These are phyloP conservation scores for Brachypalpus laphriformis DNA, from an alignment of 2,888 invertebrate species.

Conservation along the genomic window DNA sequence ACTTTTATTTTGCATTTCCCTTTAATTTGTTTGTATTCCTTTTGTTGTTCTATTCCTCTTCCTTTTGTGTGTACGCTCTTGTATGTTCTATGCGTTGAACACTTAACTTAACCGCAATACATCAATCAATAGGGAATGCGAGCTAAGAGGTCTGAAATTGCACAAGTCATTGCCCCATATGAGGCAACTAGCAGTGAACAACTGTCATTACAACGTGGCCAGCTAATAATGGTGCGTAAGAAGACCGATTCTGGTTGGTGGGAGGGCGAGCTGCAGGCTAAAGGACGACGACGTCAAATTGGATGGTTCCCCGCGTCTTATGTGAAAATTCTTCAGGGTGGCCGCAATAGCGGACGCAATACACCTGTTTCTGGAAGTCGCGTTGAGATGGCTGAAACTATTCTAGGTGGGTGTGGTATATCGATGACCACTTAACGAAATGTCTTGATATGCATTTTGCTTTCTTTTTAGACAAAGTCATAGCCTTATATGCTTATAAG, in stretches of 20 bases:
- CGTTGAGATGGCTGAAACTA: conserved; percentile 85
- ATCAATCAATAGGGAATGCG: conserved; percentile 84
- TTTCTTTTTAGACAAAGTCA: conserved; percentile 89
- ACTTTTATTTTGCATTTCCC: conserved; percentile 54
- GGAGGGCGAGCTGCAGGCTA: conserved; percentile 98
- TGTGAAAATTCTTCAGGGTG: conserved; percentile 91
- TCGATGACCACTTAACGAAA: background rate
- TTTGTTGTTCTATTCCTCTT: conserved; percentile 39
- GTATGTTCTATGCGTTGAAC: conserved; percentile 1
- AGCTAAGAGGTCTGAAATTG: conserved; percentile 93
- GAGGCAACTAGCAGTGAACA: conserved; percentile 96
- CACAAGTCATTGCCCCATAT: conserved; percentile 96
- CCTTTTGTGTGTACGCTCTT: conserved; percentile 47
- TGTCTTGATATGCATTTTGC: conserved; percentile 1
- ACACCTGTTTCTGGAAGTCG: conserved; percentile 89
- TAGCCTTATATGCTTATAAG: conserved; percentile 96
- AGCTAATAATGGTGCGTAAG: conserved; percentile 97
- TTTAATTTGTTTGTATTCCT: conserved; percentile 23
- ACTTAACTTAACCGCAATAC: conserved; percentile 27
- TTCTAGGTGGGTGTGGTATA: conserved; percentile 78
- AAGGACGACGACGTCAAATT: conserved; percentile 94
- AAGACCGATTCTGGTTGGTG: conserved; percentile 99
- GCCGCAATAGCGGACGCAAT: conserved; percentile 88
- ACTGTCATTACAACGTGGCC: conserved; percentile 93
- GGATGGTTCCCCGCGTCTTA: conserved; percentile 99